A percentile compares a stretch with the other conserved stretches of the same genome.
Conservation (phyloP, 2,797 vertebrate species). For the Acrocephalus scirpaceus region DNA sequence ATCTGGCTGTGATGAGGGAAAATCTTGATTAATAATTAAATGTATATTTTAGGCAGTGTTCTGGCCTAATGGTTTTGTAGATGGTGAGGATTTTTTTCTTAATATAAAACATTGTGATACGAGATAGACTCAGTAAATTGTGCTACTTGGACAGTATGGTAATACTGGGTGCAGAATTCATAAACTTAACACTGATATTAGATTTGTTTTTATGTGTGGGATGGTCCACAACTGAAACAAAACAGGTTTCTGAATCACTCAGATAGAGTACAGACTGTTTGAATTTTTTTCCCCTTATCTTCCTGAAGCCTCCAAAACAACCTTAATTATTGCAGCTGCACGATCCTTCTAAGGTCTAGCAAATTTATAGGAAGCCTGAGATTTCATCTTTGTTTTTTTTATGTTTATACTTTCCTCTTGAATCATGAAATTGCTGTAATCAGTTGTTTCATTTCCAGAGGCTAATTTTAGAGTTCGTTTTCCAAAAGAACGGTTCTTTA, state of each 20-base stretch:
- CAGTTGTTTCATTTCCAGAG: not conserved
- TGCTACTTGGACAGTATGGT: not conserved
- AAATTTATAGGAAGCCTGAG: not conserved
- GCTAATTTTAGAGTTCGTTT: not conserved
- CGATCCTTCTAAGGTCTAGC: not conserved
- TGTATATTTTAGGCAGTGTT: not conserved
- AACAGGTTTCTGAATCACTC: not conserved
- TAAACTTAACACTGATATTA: not conserved
- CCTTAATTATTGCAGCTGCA: not conserved
- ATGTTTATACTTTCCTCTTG: not conserved
- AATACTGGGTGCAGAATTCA: not conserved
- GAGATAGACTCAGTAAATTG: not conserved
- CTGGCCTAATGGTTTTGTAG: not conserved
- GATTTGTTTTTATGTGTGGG: not conserved
- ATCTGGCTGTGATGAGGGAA: not conserved
- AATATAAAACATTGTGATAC: not conserved
- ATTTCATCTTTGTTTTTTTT: not conserved
- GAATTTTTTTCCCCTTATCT: not conserved
- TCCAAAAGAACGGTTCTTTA: not conserved
- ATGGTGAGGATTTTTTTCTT: not conserved
- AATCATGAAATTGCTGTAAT: not conserved
- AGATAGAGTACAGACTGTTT: not conserved
- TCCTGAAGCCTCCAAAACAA: not conserved
- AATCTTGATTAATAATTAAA: constrained; percentile 30
- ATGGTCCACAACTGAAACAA: not conserved